phyloP scores from a whole-genome alignment of 2,113 vertebrate genomes.

The Pseudopodoces humilis region DNA sequence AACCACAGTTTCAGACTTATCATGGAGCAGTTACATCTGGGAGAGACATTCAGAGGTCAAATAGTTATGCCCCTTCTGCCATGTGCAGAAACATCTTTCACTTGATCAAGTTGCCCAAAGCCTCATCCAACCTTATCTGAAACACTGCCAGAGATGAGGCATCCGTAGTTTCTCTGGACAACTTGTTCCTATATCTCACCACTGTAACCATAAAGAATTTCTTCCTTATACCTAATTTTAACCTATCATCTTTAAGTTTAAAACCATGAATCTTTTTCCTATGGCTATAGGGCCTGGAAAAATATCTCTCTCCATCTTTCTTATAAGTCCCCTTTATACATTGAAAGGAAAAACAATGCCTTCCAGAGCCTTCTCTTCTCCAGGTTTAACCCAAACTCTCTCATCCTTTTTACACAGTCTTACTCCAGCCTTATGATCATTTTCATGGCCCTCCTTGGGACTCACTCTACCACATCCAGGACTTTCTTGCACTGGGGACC shows the following conservation, averaged over 20 bases:
- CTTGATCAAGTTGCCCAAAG: background rate
- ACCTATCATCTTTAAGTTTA: background rate
- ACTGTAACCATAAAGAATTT: background rate
- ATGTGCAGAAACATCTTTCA: background rate
- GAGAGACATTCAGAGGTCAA: background rate
- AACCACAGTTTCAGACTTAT: background rate
- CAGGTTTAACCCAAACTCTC: background rate
- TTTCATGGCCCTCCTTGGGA: background rate
- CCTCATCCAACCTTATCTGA: background rate
- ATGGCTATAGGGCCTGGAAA: rapidly evolving
- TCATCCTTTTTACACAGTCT: background rate
- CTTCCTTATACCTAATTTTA: background rate
- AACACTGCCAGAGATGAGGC: background rate
- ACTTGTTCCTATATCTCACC: background rate
- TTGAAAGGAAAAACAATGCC: background rate
- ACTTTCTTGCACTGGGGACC: background rate
- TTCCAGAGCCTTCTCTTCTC: background rate
- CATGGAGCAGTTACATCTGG: background rate
- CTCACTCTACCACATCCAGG: background rate
- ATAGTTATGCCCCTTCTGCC: background rate
- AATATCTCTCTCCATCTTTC: background rate
- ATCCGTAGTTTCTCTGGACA: background rate
- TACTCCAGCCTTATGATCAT: background rate
- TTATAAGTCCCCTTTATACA: background rate
- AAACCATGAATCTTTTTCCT: background rate